Evolutionary conservation across 2,113 vertebrate genomes (phyloP).

Genomic region (Nematolebias whitei): DNA sequence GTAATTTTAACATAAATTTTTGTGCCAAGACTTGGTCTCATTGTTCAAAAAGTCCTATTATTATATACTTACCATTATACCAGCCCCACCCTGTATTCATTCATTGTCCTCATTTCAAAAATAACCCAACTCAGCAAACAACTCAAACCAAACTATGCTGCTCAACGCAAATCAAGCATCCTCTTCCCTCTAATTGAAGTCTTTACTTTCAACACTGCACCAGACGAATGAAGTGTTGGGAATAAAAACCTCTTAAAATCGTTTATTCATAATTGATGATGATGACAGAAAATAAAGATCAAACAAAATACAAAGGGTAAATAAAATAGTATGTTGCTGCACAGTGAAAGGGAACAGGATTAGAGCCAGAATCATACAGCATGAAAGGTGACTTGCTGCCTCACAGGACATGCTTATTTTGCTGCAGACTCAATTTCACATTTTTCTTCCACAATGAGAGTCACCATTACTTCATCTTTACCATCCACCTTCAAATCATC

Average conservation of each 20-base stretch:
- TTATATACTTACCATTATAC: too few species aligned
- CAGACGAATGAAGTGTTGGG: slow-evolving; percentile 18
- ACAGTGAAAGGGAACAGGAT: slow-evolving; percentile 36
- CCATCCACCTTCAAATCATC: slow-evolving; percentile 4
- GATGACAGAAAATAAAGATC: slow-evolving; percentile 23
- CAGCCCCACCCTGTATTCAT: too few species aligned
- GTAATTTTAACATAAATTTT: too few species aligned
- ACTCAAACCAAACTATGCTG: too few species aligned
- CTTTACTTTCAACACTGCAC: slow-evolving; percentile 2
- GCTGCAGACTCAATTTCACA: slow-evolving; percentile 54
- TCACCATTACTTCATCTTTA: slow-evolving; percentile 40
- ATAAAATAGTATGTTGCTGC: slow-evolving; percentile 17
- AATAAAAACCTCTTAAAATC: slow-evolving; percentile 19
- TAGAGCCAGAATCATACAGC: slow-evolving; percentile 27
- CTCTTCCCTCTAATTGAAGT: neutral
- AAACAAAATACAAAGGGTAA: slow-evolving; percentile 10
- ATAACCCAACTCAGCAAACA: too few species aligned
- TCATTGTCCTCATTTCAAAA: too few species aligned
- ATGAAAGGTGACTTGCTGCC: slow-evolving; percentile 41
- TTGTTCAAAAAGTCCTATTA: too few species aligned
- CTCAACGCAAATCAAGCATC: neutral
- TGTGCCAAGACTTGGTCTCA: too few species aligned
- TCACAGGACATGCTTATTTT: slow-evolving; percentile 38
- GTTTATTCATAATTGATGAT: slow-evolving; percentile 20
- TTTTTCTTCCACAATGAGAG: slow-evolving; percentile 27